These are phyloP conservation scores for Tetrao urogallus DNA, from an alignment of 2,113 vertebrate genomes.

Conservation along the genomic window DNA sequence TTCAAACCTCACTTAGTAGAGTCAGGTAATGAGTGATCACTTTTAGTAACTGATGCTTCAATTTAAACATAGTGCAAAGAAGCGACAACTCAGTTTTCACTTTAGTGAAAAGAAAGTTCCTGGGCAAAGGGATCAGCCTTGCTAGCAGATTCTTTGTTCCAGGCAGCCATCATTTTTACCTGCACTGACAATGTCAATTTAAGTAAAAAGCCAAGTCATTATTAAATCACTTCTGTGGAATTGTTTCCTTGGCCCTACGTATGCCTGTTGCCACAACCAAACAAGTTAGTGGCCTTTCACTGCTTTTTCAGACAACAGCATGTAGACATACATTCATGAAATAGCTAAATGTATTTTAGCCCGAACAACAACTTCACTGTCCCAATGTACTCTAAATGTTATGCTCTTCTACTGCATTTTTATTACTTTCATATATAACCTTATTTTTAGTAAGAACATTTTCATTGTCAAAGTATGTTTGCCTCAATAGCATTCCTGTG, in stretches of 20 bases:
- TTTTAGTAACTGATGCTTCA: background rate
- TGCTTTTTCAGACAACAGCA: background rate
- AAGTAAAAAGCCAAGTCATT: background rate
- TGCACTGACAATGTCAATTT: background rate
- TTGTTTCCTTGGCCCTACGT: background rate
- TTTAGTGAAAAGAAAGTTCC: background rate
- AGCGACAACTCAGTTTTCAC: background rate
- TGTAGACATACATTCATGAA: rapidly evolving
- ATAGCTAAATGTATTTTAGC: background rate
- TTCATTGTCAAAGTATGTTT: background rate
- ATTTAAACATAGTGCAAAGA: background rate
- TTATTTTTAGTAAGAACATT: background rate
- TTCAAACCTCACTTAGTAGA: background rate
- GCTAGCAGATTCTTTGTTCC: background rate
- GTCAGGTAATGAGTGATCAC: background rate
- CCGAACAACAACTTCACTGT: background rate
- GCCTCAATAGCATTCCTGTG: background rate
- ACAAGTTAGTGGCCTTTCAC: background rate
- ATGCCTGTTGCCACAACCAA: background rate
- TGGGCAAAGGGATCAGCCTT: background rate
- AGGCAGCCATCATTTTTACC: background rate
- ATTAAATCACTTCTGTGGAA: background rate
- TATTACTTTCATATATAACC: background rate
- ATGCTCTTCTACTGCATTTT: background rate
- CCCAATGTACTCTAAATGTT: background rate